These are phyloP conservation scores for Drosophila tropicalis DNA, from an alignment of 1,140 invertebrate species.

Conservation along the genomic window DNA sequence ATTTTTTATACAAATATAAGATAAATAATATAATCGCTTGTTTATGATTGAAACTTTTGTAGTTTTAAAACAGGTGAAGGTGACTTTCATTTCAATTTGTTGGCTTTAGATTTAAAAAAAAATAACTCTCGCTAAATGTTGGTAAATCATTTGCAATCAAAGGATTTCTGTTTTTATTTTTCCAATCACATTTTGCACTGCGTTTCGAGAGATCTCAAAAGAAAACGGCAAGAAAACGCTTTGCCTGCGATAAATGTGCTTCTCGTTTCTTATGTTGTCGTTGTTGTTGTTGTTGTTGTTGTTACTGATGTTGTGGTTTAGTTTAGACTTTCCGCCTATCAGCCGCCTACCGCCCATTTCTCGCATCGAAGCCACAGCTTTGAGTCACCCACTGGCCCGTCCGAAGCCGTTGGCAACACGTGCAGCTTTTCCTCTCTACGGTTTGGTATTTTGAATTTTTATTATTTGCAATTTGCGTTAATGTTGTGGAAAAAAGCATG, in stretches of 20 bases:
- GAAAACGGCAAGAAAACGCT: slow-evolving; percentile 54
- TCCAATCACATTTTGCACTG: background rate
- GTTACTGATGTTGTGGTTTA: slow-evolving; percentile 59
- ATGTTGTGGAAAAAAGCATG: slow-evolving; percentile 82
- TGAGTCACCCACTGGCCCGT: slow-evolving; percentile 26
- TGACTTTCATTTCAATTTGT: too few relatives aligned
- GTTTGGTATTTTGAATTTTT: slow-evolving; percentile 82
- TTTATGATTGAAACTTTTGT: too few relatives aligned
- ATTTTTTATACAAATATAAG: background rate
- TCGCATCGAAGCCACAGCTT: background rate
- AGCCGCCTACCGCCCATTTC: slow-evolving; percentile 6
- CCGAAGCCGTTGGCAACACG: slow-evolving; percentile 61
- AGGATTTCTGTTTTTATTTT: slow-evolving; percentile 24
- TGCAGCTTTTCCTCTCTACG: slow-evolving; percentile 68
- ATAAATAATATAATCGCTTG: too few relatives aligned
- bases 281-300: too few relatives aligned
- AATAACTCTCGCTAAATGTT: background rate
- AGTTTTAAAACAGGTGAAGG: too few relatives aligned
- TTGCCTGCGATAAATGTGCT: slow-evolving; percentile 72
- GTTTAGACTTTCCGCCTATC: slow-evolving; percentile 38
- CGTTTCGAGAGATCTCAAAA: background rate
- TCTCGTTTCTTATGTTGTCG: too few relatives aligned
- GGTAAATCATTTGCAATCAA: slow-evolving; percentile 8
- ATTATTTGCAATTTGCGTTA: slow-evolving; percentile 82
- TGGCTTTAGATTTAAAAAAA: too few relatives aligned